Evolutionary conservation across 2,888 invertebrate species (phyloP).

Genomic region (Cerastis rubricosa): DNA sequence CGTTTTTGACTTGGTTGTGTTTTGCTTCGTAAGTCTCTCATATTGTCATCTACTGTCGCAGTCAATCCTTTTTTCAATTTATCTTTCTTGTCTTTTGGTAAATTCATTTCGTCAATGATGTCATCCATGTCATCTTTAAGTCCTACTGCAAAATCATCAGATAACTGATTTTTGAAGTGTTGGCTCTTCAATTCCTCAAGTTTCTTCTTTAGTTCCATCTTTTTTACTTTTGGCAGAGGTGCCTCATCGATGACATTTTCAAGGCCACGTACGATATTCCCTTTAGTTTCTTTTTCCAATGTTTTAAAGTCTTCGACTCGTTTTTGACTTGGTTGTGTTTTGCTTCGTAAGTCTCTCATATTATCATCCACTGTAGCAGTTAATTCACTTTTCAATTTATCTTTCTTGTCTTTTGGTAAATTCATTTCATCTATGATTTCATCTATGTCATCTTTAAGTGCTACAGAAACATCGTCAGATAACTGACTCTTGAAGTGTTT

Average conservation of each 20-base stretch:
- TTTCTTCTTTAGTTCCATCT: not conserved
- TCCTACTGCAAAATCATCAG: not conserved
- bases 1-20: not conserved
- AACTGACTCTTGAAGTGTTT: not conserved
- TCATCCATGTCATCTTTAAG: not conserved
- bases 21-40: not conserved
- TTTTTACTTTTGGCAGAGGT: slow-evolving; percentile 9
- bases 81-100: not conserved
- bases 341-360: not conserved
- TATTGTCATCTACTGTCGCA: not conserved
- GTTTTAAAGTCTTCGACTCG: not conserved
- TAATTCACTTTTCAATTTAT: slow-evolving; percentile 20
- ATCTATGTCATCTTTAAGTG: slow-evolving; percentile 9
- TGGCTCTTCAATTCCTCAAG: not conserved
- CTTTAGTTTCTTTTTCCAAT: not conserved
- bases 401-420: slow-evolving; percentile 20
- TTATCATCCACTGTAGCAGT: slow-evolving; percentile 19
- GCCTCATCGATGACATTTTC: not conserved
- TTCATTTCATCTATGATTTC: slow-evolving; percentile 29
- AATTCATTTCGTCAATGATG: not conserved
- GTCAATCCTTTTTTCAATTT: not conserved
- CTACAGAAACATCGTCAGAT: not conserved
- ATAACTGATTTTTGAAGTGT: not conserved
- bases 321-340: not conserved
- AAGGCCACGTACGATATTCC: not conserved